Percentiles rank a stretch among this genome's conserved stretches.
These are phyloP conservation scores for Pammene fasciana DNA, from an alignment of 2,888 invertebrate genomes.

Conservation along the genomic window DNA sequence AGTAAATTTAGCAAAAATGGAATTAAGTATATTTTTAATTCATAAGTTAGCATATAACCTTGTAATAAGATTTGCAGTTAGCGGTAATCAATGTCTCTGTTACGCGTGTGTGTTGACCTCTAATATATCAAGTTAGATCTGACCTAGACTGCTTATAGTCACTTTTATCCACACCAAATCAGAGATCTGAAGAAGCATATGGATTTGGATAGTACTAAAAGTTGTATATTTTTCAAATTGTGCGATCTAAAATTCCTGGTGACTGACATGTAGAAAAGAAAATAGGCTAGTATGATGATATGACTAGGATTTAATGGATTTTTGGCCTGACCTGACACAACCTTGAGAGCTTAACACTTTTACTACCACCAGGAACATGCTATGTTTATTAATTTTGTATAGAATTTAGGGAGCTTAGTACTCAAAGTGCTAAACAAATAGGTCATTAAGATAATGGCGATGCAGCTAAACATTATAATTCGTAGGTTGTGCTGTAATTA, in stretches of 20 bases:
- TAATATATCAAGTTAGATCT: conserved; percentile 36
- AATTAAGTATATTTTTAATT: conserved; percentile 26
- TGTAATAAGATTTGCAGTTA: conserved; percentile 8
- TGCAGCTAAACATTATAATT: no score
- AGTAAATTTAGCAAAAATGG: neutral
- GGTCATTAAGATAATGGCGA: no score
- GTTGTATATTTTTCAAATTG: no score
- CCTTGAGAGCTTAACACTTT: no score
- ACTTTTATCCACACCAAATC: conserved; percentile 14
- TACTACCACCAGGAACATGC: no score
- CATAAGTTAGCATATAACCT: conserved; percentile 11
- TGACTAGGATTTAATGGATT: no score
- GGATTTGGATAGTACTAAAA: neutral
- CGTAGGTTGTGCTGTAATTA: no score
- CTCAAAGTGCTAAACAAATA: no score
- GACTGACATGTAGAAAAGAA: neutral
- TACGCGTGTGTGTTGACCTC: conserved; percentile 7
- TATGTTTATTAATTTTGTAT: no score
- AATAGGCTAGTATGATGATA: no score
- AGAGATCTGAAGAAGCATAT: neutral
- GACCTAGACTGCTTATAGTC: conserved; percentile 24
- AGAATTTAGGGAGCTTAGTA: no score
- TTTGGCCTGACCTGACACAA: no score
- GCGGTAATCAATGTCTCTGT: neutral
- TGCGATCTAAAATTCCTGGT: neutral